Percentiles rank a stretch among this genome's conserved stretches.
Evolutionary conservation across 2,113 vertebrate genomes (phyloP).

Genomic region (Psettodes erumei): DNA sequence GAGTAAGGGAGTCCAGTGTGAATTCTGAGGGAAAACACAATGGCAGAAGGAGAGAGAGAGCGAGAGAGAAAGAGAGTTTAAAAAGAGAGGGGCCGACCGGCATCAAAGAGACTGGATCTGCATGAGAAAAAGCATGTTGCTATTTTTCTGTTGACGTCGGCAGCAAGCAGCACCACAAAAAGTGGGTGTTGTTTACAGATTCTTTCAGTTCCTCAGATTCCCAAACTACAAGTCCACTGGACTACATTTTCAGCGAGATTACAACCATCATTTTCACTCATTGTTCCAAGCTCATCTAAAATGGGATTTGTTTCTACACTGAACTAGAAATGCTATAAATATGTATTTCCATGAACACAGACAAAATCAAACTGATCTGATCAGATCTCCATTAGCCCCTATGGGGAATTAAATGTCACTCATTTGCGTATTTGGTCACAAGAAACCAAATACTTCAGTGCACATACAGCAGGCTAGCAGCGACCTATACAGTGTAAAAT

Average conservation of each 20-base stretch:
- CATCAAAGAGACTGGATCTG: slow-evolving; percentile 70
- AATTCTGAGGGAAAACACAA: slow-evolving; percentile 63
- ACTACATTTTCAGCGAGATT: background rate
- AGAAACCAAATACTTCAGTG: background rate
- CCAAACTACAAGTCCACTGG: background rate
- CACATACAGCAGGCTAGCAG: slow-evolving; percentile 3
- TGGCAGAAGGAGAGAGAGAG: slow-evolving; percentile 44
- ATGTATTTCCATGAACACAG: background rate
- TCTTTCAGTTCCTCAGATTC: slow-evolving; percentile 42
- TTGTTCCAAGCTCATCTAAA: too few relatives aligned
- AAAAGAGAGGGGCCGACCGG: slow-evolving; percentile 64
- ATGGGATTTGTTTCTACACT: too few relatives aligned
- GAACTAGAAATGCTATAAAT: background rate
- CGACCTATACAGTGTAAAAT: background rate
- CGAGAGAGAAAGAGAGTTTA: slow-evolving; percentile 33
- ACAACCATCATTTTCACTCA: background rate
- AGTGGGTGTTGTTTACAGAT: slow-evolving; percentile 47
- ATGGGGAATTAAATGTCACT: background rate
- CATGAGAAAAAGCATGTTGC: slow-evolving; percentile 70
- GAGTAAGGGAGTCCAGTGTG: slow-evolving; percentile 44
- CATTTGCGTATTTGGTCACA: background rate
- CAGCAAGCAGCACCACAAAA: slow-evolving; percentile 38
- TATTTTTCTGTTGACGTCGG: slow-evolving; percentile 58
- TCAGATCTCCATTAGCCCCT: background rate
- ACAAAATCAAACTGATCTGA: background rate